These are phyloP conservation scores for Potamilus streckersoni DNA, from an alignment of 1,140 invertebrate genomes.

Conservation along the genomic window DNA sequence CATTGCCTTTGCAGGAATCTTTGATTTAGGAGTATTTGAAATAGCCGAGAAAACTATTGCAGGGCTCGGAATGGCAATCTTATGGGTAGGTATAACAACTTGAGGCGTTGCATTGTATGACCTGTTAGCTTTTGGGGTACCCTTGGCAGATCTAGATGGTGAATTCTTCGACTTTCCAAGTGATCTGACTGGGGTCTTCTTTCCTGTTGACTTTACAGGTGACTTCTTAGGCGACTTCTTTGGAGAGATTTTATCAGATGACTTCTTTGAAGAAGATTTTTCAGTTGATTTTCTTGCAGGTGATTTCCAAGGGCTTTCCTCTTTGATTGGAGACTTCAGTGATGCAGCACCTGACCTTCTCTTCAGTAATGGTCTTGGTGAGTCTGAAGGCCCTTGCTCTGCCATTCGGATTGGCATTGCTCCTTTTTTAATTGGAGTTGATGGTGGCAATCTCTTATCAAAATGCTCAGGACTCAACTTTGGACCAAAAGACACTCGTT, in stretches of 20 bases:
- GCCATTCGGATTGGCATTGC: conserved; percentile 48
- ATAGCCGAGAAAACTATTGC: background rate
- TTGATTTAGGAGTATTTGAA: conserved; percentile 11
- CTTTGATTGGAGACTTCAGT: conserved; percentile 22
- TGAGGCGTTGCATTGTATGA: background rate
- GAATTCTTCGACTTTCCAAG: conserved; percentile 2
- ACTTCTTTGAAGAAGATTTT: no score
- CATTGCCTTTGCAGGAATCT: no score
- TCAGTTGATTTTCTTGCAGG: background rate
- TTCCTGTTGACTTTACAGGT: conserved; percentile 3
- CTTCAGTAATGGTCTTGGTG: conserved; percentile 23
- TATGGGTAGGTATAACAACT: background rate
- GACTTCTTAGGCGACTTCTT: conserved; percentile 14
- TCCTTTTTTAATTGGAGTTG: conserved; percentile 68
- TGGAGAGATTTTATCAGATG: background rate
- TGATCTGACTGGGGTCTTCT: conserved; percentile 1
- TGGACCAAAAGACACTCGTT: conserved; percentile 69
- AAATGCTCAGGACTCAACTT: conserved; percentile 69
- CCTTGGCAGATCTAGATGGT: conserved; percentile 9
- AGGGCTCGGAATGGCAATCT: background rate
- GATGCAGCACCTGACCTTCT: conserved; percentile 29
- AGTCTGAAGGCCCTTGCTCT: conserved; percentile 1
- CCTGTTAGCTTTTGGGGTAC: background rate
- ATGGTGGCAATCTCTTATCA: conserved; percentile 67
- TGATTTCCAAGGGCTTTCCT: conserved; percentile 28